Percentiles rank a stretch among this genome's conserved stretches.
These are phyloP conservation scores for Drosophila quinaria DNA, from an alignment of 2,888 invertebrate species.

Conservation along the genomic window DNA sequence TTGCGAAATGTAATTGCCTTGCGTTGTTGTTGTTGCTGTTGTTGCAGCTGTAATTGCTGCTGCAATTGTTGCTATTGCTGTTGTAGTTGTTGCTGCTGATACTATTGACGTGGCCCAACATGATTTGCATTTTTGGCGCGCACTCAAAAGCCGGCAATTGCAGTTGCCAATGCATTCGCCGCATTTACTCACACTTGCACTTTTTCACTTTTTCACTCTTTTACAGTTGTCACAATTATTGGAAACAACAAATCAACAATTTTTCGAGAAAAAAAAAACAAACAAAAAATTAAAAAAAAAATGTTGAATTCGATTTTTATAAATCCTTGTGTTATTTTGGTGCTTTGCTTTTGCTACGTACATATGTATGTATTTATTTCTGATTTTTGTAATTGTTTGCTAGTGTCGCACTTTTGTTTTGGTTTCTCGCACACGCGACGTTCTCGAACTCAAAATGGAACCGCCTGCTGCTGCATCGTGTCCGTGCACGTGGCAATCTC, in stretches of 20 bases:
- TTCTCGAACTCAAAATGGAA: background rate
- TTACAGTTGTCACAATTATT: slow-evolving; percentile 16
- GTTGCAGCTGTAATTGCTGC: slow-evolving; percentile 18
- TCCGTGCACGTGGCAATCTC: slow-evolving; percentile 76
- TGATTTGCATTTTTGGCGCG: slow-evolving; percentile 65
- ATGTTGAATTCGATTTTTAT: background rate
- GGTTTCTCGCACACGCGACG: slow-evolving; percentile 39
- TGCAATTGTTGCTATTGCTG: slow-evolving; percentile 18
- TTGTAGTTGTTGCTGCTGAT: slow-evolving; percentile 25
- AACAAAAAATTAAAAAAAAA: background rate
- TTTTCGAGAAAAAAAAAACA: background rate
- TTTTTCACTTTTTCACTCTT: background rate
- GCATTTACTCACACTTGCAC: slow-evolving; percentile 17
- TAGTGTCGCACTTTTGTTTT: slow-evolving; percentile 29
- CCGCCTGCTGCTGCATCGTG: slow-evolving; percentile 37
- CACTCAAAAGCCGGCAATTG: slow-evolving; percentile 49
- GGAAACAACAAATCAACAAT: background rate
- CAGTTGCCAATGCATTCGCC: slow-evolving; percentile 17
- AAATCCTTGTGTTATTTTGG: background rate
- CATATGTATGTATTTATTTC: background rate
- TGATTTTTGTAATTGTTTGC: background rate
- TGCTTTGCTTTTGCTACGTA: slow-evolving; percentile 1
- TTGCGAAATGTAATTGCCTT: slow-evolving; percentile 34
- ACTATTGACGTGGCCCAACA: slow-evolving; percentile 38
- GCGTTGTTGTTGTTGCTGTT: slow-evolving; percentile 6